A percentile compares a stretch with the other conserved stretches of the same genome.
Conservation (phyloP, 2,797 vertebrate species). For the Myotis pilosus region DNA sequence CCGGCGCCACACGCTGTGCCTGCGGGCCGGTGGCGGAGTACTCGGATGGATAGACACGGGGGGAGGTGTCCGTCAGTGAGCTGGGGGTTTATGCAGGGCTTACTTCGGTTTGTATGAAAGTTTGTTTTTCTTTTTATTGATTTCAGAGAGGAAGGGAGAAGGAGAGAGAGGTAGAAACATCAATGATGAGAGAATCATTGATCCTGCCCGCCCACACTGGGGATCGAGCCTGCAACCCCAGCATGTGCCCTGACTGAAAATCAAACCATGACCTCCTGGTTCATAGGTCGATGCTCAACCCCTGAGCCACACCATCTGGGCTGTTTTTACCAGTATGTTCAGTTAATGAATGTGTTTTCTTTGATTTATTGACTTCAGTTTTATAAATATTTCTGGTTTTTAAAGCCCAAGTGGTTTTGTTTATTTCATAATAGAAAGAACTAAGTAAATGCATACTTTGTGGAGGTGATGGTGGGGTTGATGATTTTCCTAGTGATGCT, state of each 20-base stretch:
- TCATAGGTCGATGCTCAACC: no score
- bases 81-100: background rate
- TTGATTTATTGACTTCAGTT: background rate
- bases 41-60: background rate
- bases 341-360: background rate
- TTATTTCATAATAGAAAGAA: background rate
- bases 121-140: no score
- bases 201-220: no score
- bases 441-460: background rate
- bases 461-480: background rate
- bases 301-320: no score
- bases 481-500: background rate
- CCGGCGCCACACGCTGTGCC: background rate
- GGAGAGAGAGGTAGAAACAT: no score
- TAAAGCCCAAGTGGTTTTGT: background rate
- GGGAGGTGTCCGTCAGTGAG: no score
- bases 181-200: no score
- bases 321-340: background rate
- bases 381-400: background rate
- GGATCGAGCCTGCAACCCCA: no score
- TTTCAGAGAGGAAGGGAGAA: no score
- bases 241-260: no score
- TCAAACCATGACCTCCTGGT: no score
- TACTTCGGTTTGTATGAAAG: background rate
- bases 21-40: background rate